Conservation (phyloP, 1,140 invertebrate genomes). For the Penaeus chinensis region DNA sequence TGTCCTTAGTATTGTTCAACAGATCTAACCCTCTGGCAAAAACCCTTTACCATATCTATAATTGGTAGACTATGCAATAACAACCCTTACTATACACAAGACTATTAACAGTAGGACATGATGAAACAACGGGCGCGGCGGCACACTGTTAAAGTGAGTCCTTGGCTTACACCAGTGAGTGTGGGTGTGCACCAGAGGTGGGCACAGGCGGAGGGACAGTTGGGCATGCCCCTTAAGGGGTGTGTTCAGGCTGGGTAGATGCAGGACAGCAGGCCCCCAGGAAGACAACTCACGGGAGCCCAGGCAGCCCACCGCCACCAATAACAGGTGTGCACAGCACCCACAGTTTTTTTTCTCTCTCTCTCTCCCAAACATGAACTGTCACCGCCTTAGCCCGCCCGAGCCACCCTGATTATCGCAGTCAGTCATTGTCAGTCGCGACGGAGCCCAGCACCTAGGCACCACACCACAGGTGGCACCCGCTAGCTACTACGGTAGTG, state of each 20-base stretch:
- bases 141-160: slow-evolving; percentile 63
- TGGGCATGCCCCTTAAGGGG: slow-evolving; percentile 45
- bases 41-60: slow-evolving; percentile 64
- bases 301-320: slow-evolving; percentile 27
- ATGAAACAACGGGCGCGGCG: slow-evolving; percentile 63
- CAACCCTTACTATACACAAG: slow-evolving; percentile 65
- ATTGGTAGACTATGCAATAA: slow-evolving; percentile 65
- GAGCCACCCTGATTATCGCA: slow-evolving; percentile 56
- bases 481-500: slow-evolving; percentile 56
- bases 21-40: slow-evolving; percentile 65
- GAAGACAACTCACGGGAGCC: slow-evolving; percentile 56
- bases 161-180: slow-evolving; percentile 60
- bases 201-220: slow-evolving; percentile 38
- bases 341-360: slow-evolving; percentile 45
- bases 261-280: slow-evolving; percentile 51
- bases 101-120: slow-evolving; percentile 65
- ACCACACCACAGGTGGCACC: slow-evolving; percentile 56
- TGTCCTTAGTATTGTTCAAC: slow-evolving; percentile 64
- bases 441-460: slow-evolving; percentile 56
- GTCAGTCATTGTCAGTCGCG: slow-evolving; percentile 53
- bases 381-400: slow-evolving; percentile 39
- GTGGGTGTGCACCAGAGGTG: slow-evolving; percentile 49
- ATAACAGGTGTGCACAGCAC: slow-evolving; percentile 36
- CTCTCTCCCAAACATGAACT: slow-evolving; percentile 40
- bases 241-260: slow-evolving; percentile 54